Evolutionary conservation across 2,888 invertebrate genomes (phyloP), one percentile per base, ranked within the genome.

Genomic region (Limnephilus lunatus): DNA sequence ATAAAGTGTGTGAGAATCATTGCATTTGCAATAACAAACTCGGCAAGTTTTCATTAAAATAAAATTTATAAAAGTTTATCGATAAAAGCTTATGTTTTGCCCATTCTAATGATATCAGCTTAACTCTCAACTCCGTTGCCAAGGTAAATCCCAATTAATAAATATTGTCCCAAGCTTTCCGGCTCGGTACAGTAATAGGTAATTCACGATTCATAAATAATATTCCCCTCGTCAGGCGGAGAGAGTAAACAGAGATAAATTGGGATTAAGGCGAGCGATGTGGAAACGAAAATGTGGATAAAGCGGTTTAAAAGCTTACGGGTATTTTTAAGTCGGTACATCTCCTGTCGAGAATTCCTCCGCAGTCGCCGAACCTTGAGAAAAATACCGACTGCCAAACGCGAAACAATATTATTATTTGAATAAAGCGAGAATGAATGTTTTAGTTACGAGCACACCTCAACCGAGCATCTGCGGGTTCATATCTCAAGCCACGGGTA

Each of bases 251-350:
- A 91, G 85, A 93, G 89, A 92, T 92, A 92, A 93, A 93, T 92
- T 89, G 44, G 92, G 92, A 91, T 90, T 92, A 92, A 91, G 81
- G 32, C 81, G 87, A 81, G 87, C 91, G 91, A 92, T 89, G 92
- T 91, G 87, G 91, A 92, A 92, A 92, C 90, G 92, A 90, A 92
- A 93, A 92, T 92, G 92, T 92, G 91, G 91, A 92, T 91, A 92
- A 90, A 92, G 90, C 82, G 91, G 91, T 53, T 92, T 92, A 91
- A 90, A 91, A 90, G 92, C 90, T 92, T 90, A 44, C 85, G 91
- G 44, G 91, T 92, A 93, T 92, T 93, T 92, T 91, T 91, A 89
- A 87, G 86, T 87, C 91, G 44, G 35, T 14, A 25, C 35, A 35
- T 31, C 81, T 88, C 53, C 35, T 90, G 83, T 39, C 19, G 48